A percentile compares a stretch with the other conserved stretches of the same genome.
Evolutionary conservation across 1,140 invertebrate genomes (phyloP).

Genomic region (Sogatella furcifera): DNA sequence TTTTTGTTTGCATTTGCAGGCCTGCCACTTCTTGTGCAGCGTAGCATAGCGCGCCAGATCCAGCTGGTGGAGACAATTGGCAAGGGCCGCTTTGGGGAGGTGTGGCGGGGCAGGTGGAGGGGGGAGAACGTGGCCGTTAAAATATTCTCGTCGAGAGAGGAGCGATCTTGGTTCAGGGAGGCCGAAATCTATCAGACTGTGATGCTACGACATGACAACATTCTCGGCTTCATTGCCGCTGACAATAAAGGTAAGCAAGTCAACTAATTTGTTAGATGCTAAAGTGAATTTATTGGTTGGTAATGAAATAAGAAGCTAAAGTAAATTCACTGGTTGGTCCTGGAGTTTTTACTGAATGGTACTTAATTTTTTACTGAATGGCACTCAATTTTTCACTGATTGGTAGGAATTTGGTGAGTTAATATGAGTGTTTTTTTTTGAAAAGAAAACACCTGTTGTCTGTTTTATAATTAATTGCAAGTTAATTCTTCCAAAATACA

Average conservation of each 20-base stretch:
- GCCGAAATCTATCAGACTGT: conserved; percentile 84
- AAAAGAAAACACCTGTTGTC: too few species aligned
- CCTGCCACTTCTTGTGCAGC: conserved; percentile 63
- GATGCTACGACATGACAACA: conserved; percentile 79
- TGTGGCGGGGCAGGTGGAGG: conserved; percentile 78
- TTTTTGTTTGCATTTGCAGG: conserved; percentile 37
- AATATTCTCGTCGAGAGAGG: conserved; percentile 80
- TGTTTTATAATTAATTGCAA: too few species aligned
- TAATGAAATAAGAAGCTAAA: too few species aligned
- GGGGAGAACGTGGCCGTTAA: conserved; percentile 85
- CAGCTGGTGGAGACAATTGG: conserved; percentile 67
- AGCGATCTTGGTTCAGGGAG: conserved; percentile 79
- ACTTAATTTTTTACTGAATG: too few species aligned
- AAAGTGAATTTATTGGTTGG: too few species aligned
- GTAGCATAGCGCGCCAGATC: conserved; percentile 68
- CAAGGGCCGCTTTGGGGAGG: conserved; percentile 77
- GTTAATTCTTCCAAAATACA: too few species aligned
- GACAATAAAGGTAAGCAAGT: conserved; percentile 41
- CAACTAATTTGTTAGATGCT: too few species aligned
- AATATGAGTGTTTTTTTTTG: too few species aligned
- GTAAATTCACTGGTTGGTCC: too few species aligned
- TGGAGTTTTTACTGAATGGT: too few species aligned
- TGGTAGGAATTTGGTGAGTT: too few species aligned
- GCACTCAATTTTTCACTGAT: too few species aligned
- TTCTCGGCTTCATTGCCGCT: conserved; percentile 84